These are phyloP conservation scores for Centruroides vittatus DNA, from an alignment of 1,140 invertebrate genomes.

Conservation along the genomic window DNA sequence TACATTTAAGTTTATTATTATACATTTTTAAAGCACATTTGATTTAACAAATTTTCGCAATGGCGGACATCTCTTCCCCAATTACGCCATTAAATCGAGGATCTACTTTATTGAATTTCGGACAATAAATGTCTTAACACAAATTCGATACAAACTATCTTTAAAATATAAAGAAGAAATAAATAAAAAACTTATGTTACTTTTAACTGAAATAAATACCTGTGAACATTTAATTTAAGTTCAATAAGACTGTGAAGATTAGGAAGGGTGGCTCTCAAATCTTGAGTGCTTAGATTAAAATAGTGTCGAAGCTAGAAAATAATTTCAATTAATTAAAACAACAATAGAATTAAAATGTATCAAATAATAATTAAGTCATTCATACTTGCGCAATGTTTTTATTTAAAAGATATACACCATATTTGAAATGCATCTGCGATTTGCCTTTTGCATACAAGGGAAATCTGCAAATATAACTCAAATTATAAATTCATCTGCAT, in stretches of 20 bases:
- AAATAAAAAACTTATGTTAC: too few species aligned
- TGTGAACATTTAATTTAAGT: constrained; percentile 1
- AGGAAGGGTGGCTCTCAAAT: constrained; percentile 53
- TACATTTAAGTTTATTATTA: too few species aligned
- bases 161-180: too few species aligned
- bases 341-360: background rate
- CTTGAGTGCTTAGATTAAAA: constrained; percentile 48
- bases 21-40: too few species aligned
- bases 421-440: constrained; percentile 56
- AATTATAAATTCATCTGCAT: too few species aligned
- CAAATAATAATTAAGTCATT: background rate
- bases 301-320: constrained; percentile 44
- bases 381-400: constrained; percentile 64
- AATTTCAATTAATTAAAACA: background rate
- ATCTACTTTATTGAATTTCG: too few species aligned
- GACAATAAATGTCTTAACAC: too few species aligned
- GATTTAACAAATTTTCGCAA: too few species aligned
- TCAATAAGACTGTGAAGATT: constrained; percentile 48
- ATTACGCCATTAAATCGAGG: too few species aligned
- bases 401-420: constrained; percentile 72
- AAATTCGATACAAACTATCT: too few species aligned
- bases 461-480: constrained; percentile 35
- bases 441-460: constrained; percentile 59
- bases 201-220: background rate
- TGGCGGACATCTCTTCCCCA: too few species aligned